phyloP scores from a whole-genome alignment of 2,888 invertebrate species.

The Parnassius smintheus region DNA sequence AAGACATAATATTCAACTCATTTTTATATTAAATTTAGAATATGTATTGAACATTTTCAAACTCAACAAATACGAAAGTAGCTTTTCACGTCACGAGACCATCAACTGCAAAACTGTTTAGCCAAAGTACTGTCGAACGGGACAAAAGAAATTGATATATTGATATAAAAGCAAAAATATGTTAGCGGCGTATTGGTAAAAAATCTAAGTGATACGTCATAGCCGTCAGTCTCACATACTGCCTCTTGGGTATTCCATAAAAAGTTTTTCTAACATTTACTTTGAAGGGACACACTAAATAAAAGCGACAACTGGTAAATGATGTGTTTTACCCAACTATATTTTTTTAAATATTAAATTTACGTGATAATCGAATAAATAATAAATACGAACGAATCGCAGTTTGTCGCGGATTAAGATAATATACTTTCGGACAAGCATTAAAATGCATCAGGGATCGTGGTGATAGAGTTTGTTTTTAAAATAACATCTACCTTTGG shows the following conservation, averaged over 20 bases:
- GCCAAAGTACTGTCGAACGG: conserved; percentile 52
- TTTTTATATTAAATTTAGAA: no score
- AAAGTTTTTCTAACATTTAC: conserved; percentile 51
- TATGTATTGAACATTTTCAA: background rate
- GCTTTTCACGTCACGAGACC: conserved; percentile 23
- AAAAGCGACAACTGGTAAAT: conserved; percentile 17
- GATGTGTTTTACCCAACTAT: conserved; percentile 2
- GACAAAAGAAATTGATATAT: conserved; percentile 76
- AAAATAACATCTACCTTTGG: no score
- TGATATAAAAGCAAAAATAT: conserved; percentile 80
- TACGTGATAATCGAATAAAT: no score
- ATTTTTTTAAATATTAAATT: background rate
- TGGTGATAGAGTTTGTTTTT: no score
- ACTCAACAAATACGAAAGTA: background rate
- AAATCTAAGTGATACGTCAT: conserved; percentile 77
- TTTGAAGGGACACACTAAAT: conserved; percentile 38
- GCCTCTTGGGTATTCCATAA: conserved; percentile 70
- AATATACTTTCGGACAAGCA: no score
- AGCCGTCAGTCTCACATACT: conserved; percentile 65
- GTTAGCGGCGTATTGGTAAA: conserved; percentile 69
- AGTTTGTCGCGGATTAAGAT: no score
- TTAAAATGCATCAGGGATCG: no score
- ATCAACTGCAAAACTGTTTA: conserved; percentile 41
- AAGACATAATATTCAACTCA: no score
- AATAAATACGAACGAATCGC: no score